These are phyloP conservation scores for Chorisops tibialis DNA, from an alignment of 2,888 invertebrate genomes.

Conservation along the genomic window DNA sequence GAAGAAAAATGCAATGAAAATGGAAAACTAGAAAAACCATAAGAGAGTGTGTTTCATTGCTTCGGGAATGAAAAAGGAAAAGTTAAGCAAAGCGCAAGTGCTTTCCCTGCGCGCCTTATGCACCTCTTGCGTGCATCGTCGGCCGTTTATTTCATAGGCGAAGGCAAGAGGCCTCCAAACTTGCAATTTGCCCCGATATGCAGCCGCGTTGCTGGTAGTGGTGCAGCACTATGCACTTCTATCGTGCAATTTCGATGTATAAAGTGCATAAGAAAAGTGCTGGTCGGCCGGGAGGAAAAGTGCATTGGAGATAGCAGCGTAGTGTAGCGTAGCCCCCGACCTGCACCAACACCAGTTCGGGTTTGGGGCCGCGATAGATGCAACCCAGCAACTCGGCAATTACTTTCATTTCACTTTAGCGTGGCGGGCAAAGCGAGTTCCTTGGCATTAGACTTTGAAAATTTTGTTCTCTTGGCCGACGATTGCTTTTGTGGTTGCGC, in stretches of 20 bases:
- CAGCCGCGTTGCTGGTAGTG: conserved; percentile 14
- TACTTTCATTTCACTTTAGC: too few relatives aligned
- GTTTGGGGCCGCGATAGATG: too few relatives aligned
- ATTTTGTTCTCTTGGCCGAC: conserved; percentile 12
- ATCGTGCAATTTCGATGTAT: conserved; percentile 3
- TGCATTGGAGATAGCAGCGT: not conserved
- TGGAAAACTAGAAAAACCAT: too few relatives aligned
- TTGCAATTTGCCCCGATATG: too few relatives aligned
- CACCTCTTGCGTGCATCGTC: not conserved
- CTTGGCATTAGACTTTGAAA: conserved; percentile 25
- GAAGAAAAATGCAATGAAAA: too few relatives aligned
- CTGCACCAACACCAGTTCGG: conserved; percentile 20
- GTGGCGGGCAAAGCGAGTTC: conserved; percentile 2
- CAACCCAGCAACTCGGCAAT: too few relatives aligned
- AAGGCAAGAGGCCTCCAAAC: conserved; percentile 25
- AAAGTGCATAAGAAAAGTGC: conserved; percentile 5
- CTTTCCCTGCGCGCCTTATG: conserved; percentile 7
- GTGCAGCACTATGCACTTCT: not conserved
- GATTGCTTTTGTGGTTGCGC: conserved; percentile 1
- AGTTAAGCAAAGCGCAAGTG: not conserved
- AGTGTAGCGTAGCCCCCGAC: conserved; percentile 15
- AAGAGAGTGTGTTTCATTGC: too few relatives aligned
- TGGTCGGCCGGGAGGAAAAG: conserved; percentile 1
- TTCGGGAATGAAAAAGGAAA: not conserved
- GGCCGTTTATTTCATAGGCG: conserved; percentile 17